A percentile compares a stretch with the other conserved stretches of the same genome.
These are phyloP conservation scores for Spea bombifrons DNA, from an alignment of 2,113 vertebrate genomes.

Conservation along the genomic window DNA sequence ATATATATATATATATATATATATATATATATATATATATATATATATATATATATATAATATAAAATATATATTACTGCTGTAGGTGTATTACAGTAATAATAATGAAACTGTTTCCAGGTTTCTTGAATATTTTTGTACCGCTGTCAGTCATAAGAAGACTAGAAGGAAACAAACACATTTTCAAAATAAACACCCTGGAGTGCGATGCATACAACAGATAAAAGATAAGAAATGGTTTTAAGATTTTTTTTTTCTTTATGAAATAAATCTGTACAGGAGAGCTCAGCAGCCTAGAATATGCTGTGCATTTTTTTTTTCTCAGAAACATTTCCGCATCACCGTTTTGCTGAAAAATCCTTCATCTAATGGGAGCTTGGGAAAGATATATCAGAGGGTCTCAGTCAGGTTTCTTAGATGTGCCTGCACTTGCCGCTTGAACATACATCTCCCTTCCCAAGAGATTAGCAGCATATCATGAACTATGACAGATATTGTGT, in stretches of 20 bases:
- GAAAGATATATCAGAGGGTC: slow-evolving; percentile 65
- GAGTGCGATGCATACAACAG: slow-evolving; percentile 44
- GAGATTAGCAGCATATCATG: slow-evolving; percentile 58
- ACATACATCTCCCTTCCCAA: slow-evolving; percentile 50
- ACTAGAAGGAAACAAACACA: slow-evolving; percentile 36
- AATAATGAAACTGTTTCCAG: slow-evolving; percentile 5
- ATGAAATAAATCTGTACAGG: slow-evolving; percentile 50
- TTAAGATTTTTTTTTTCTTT: slow-evolving; percentile 30
- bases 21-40: too few species aligned
- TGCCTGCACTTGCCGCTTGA: slow-evolving; percentile 53
- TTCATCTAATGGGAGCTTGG: slow-evolving; percentile 59
- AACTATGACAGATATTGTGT: slow-evolving; percentile 52
- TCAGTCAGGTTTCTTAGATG: slow-evolving; percentile 52
- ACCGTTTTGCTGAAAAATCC: slow-evolving; percentile 51
- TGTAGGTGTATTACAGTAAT: background rate
- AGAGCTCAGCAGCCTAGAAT: slow-evolving; percentile 47
- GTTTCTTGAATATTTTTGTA: slow-evolving; percentile 35
- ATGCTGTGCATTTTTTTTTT: slow-evolving; percentile 44
- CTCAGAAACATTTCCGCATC: slow-evolving; percentile 36
- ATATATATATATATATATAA: too few species aligned
- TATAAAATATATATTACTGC: background rate
- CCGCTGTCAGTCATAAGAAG: slow-evolving; percentile 44
- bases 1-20: too few species aligned
- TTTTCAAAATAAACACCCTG: slow-evolving; percentile 49
- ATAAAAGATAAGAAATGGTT: slow-evolving; percentile 46